phyloP scores from a whole-genome alignment of 1,140 invertebrate species.

The Meloidogyne floridensis region DNA sequence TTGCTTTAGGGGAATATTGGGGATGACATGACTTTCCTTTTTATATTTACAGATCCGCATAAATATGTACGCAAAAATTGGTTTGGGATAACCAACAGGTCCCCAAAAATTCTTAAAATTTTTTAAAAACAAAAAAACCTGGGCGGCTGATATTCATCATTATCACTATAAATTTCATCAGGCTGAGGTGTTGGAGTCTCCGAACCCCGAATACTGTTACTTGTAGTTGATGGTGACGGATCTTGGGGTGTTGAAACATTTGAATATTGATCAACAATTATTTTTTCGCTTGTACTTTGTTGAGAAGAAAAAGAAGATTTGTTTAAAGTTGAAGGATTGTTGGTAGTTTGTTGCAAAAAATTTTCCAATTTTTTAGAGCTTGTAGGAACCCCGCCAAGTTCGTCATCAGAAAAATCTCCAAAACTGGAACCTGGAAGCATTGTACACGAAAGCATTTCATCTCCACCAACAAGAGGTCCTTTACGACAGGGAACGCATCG shows the following conservation, averaged over 20 bases:
- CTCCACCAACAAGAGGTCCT: slow-evolving; percentile 15
- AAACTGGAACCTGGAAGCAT: not conserved
- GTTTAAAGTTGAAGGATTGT: not conserved
- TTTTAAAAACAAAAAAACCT: not conserved
- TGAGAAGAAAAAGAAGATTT: slow-evolving; percentile 9
- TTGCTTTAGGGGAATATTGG: too few relatives aligned
- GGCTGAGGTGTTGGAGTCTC: slow-evolving; percentile 4
- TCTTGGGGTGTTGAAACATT: slow-evolving; percentile 11
- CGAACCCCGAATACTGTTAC: not conserved
- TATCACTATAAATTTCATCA: slow-evolving; percentile 22
- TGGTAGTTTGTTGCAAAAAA: not conserved
- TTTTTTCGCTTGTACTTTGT: not conserved
- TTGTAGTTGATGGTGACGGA: slow-evolving; percentile 18
- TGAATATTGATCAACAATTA: slow-evolving; percentile 9
- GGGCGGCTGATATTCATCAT: slow-evolving; percentile 21
- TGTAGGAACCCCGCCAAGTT: not conserved
- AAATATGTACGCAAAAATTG: too few relatives aligned
- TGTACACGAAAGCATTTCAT: slow-evolving; percentile 24
- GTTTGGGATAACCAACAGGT: not conserved
- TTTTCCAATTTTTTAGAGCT: not conserved
- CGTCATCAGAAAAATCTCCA: slow-evolving; percentile 27
- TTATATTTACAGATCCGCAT: too few relatives aligned
- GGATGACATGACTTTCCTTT: too few relatives aligned
- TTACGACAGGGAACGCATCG: slow-evolving; percentile 20
- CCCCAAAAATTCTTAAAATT: not conserved